Evolutionary conservation across 2,888 invertebrate species (phyloP).

Genomic region (Germaria angustata): DNA sequence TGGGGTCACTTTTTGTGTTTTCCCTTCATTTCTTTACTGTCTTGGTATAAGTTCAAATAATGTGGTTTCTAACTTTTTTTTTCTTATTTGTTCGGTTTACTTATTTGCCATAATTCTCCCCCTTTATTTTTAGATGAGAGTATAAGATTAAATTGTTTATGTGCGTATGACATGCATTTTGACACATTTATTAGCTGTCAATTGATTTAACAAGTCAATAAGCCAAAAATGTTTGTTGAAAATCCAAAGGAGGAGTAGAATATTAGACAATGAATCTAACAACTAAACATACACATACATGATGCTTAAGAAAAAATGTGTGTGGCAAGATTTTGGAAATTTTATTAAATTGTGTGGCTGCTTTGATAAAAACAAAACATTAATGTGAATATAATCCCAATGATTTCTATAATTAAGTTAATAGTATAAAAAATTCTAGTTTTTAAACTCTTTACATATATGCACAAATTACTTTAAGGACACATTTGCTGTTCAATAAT

Average conservation of each 20-base stretch:
- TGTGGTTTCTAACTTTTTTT: slow-evolving; percentile 14
- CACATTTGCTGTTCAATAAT: too few relatives aligned
- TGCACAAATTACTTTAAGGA: too few relatives aligned
- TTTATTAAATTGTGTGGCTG: too few relatives aligned
- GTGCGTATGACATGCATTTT: slow-evolving; percentile 67
- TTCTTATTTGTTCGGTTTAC: neutral
- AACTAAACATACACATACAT: neutral
- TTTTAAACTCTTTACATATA: too few relatives aligned
- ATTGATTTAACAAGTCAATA: slow-evolving; percentile 69
- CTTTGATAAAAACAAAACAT: too few relatives aligned
- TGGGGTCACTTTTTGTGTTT: slow-evolving; percentile 36
- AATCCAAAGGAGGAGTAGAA: neutral
- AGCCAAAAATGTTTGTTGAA: slow-evolving; percentile 34
- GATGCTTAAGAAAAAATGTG: slow-evolving; percentile 29
- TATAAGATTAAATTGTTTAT: slow-evolving; percentile 44
- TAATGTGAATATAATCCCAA: too few relatives aligned
- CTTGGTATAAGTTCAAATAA: slow-evolving; percentile 44
- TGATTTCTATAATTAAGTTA: too few relatives aligned
- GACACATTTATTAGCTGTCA: slow-evolving; percentile 78
- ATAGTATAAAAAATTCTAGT: too few relatives aligned
- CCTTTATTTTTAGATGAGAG: slow-evolving; percentile 8
- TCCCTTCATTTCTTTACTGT: neutral
- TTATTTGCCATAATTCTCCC: neutral
- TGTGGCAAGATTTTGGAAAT: neutral
- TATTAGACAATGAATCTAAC: neutral